Conservation (phyloP, 2,113 vertebrate genomes). For the Narcine bancroftii region DNA sequence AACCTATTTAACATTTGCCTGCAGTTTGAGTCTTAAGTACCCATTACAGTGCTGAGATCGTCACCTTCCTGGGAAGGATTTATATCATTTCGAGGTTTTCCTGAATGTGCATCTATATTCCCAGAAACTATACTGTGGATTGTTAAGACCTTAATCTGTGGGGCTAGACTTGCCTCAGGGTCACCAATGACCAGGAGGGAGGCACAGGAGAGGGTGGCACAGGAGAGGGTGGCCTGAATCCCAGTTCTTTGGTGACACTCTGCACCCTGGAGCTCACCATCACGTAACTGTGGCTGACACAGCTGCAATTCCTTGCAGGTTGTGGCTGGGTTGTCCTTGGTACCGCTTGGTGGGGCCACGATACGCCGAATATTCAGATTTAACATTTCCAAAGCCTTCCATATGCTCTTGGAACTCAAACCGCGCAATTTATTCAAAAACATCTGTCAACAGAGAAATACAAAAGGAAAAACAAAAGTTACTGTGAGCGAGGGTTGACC, state of each 20-base stretch:
- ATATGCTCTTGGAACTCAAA: slow-evolving; percentile 42
- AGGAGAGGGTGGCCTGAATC: background rate
- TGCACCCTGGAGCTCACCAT: slow-evolving; percentile 51
- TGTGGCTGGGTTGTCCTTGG: slow-evolving; percentile 63
- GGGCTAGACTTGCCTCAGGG: too few relatives aligned
- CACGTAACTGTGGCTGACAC: slow-evolving; percentile 61
- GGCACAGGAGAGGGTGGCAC: too few relatives aligned
- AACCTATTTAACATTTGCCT: too few relatives aligned
- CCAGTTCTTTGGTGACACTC: background rate
- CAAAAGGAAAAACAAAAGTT: background rate
- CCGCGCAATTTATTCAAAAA: background rate
- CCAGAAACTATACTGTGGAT: background rate
- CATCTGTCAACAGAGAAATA: background rate
- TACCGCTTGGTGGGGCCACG: slow-evolving; percentile 67
- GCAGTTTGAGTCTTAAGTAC: background rate
- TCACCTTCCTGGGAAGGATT: background rate
- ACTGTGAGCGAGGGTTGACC: too few relatives aligned
- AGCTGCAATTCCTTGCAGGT: slow-evolving; percentile 79
- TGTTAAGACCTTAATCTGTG: background rate
- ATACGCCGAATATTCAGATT: slow-evolving; percentile 61
- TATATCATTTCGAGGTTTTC: background rate
- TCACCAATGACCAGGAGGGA: background rate
- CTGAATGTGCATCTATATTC: background rate
- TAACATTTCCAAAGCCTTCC: slow-evolving; percentile 62
- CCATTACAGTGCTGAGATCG: background rate